phyloP scores from a whole-genome alignment of 2,113 vertebrate genomes.

The Channa maculata region DNA sequence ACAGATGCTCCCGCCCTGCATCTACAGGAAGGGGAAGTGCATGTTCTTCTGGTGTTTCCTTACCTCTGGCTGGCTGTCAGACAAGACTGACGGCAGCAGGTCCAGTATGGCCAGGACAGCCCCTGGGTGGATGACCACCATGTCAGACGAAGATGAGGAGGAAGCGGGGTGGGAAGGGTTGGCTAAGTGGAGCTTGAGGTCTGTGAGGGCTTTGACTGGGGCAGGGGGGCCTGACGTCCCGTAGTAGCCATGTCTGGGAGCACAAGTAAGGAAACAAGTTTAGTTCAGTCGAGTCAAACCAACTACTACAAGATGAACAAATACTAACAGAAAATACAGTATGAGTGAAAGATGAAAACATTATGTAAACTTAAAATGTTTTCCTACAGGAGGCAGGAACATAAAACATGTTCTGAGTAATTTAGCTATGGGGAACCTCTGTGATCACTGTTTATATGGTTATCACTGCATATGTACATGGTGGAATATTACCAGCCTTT shows the following conservation, averaged over 20 bases:
- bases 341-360: too few species aligned
- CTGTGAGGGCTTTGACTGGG: slow-evolving; percentile 86
- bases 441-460: not conserved
- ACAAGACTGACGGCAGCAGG: slow-evolving; percentile 93
- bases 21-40: slow-evolving; percentile 3
- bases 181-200: slow-evolving; percentile 88
- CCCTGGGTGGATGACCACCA: slow-evolving; percentile 95
- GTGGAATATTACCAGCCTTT: too few species aligned
- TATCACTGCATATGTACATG: too few species aligned
- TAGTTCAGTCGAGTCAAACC: not conserved
- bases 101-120: slow-evolving; percentile 95
- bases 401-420: too few species aligned
- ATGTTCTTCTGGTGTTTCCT: slow-evolving; percentile 36
- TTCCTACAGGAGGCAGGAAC: too few species aligned
- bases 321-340: too few species aligned
- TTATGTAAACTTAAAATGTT: too few species aligned
- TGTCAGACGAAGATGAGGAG: slow-evolving; percentile 84
- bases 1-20: not conserved
- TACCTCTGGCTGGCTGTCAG: slow-evolving; percentile 94
- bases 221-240: slow-evolving; percentile 86
- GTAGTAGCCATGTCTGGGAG: slow-evolving; percentile 91
- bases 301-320: too few species aligned
- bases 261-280: not conserved
- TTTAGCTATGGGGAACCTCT: not conserved
- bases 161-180: slow-evolving; percentile 77